phyloP scores from a whole-genome alignment of 1,140 invertebrate species.

The Fopius arisanus region DNA sequence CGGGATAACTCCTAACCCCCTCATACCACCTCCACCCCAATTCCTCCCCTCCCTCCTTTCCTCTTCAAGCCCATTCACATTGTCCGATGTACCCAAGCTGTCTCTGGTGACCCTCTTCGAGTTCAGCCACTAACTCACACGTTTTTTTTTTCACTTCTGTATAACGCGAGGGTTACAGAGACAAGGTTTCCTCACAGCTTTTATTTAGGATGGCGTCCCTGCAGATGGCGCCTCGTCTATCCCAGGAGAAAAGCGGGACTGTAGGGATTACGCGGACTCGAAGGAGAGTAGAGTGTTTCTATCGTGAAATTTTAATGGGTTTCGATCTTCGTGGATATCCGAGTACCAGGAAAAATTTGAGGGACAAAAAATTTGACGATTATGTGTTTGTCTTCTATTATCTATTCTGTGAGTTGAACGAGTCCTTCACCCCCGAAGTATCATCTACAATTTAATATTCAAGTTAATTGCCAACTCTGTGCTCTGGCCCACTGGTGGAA shows the following conservation, averaged over 20 bases:
- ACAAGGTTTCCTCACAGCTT: neutral
- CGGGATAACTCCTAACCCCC: neutral
- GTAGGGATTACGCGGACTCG: neutral
- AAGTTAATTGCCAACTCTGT: no score
- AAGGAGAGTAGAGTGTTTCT: neutral
- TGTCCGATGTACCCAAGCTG: constrained; percentile 35
- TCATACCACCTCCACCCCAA: neutral
- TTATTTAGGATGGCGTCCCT: neutral
- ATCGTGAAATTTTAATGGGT: neutral
- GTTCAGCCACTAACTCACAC: constrained; percentile 12
- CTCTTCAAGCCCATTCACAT: neutral
- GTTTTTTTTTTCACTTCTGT: neutral
- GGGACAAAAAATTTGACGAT: no score
- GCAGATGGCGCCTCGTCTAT: neutral
- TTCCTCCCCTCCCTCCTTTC: neutral
- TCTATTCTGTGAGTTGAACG: no score
- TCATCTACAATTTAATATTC: no score
- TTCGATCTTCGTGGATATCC: neutral
- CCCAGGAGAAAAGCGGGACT: neutral
- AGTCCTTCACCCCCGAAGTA: no score
- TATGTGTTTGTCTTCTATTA: no score
- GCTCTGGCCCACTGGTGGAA: no score
- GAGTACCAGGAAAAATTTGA: no score
- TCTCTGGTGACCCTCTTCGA: constrained; percentile 47
- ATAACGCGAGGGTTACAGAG: neutral